Evolutionary conservation across 2,888 invertebrate species (phyloP).

Genomic region (Sinhomidia bicolor): DNA sequence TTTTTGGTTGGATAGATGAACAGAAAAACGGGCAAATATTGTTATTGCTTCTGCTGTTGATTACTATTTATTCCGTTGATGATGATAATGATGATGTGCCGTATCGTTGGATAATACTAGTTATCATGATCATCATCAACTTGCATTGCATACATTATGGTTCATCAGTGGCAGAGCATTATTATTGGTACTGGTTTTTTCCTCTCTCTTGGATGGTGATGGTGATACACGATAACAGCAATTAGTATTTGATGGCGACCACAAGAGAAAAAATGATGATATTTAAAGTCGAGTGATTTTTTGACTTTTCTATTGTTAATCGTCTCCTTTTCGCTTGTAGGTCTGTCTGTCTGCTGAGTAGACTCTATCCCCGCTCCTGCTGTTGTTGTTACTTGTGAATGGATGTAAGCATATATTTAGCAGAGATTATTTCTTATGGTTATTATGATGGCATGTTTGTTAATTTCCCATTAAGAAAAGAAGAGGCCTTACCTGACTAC

Average conservation of each 20-base stretch:
- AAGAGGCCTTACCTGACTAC: neutral
- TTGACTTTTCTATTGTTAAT: no score
- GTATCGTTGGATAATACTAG: constrained; percentile 26
- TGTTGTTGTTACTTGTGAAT: neutral
- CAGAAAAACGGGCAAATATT: constrained; percentile 14
- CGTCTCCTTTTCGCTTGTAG: neutral
- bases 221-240: neutral
- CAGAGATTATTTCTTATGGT: constrained; percentile 36
- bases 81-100: constrained; percentile 12
- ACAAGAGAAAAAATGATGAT: neutral
- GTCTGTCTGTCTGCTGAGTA: neutral
- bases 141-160: constrained; percentile 30
- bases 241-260: constrained; percentile 8
- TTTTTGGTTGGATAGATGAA: neutral
- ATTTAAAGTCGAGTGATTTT: no score
- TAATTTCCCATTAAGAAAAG: constrained; percentile 61
- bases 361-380: neutral
- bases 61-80: constrained; percentile 26
- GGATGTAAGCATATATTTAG: constrained; percentile 12
- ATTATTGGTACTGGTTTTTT: constrained; percentile 12
- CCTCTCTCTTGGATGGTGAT: neutral
- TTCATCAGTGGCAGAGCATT: constrained; percentile 11
- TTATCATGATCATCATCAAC: neutral
- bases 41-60: neutral
- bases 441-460: constrained; percentile 60